These are phyloP conservation scores for Adelges cooleyi DNA, from an alignment of 1,140 invertebrate genomes.

Conservation along the genomic window DNA sequence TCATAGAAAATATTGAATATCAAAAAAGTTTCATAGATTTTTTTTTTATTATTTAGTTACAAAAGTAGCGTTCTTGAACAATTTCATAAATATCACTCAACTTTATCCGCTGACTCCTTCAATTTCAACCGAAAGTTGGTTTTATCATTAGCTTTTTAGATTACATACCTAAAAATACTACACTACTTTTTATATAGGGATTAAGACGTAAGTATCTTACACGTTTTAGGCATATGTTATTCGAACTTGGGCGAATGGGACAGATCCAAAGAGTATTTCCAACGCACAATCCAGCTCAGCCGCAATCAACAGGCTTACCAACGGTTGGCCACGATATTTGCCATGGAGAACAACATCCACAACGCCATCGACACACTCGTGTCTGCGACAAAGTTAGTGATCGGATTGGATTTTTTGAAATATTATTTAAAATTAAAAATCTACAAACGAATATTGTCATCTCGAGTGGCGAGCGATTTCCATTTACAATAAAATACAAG, in stretches of 20 bases:
- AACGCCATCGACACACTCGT: slow-evolving; percentile 39
- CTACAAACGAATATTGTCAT: background rate
- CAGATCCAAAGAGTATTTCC: slow-evolving; percentile 58
- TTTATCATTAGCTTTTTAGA: too few relatives aligned
- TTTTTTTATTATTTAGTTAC: too few relatives aligned
- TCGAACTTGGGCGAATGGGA: slow-evolving; percentile 45
- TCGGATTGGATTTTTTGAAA: background rate
- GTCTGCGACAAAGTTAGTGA: background rate
- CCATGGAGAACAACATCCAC: slow-evolving; percentile 54
- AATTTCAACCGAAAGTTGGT: too few relatives aligned
- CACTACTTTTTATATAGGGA: too few relatives aligned
- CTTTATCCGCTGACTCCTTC: too few relatives aligned
- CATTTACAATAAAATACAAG: too few relatives aligned
- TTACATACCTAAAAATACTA: too few relatives aligned
- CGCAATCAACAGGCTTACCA: slow-evolving; percentile 60
- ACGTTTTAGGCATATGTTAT: slow-evolving; percentile 49
- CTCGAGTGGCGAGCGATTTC: too few relatives aligned
- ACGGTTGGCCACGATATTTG: slow-evolving; percentile 57
- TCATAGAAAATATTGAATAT: too few relatives aligned
- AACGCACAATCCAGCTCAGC: slow-evolving; percentile 56
- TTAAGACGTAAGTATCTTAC: slow-evolving; percentile 19
- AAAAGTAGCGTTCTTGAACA: too few relatives aligned
- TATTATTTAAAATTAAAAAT: background rate
- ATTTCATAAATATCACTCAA: too few relatives aligned
- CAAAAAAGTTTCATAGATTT: too few relatives aligned